Base-by-base conservation (phyloP, 1,140 invertebrate genomes). In the Plectrocnemia conspersa region DNA sequence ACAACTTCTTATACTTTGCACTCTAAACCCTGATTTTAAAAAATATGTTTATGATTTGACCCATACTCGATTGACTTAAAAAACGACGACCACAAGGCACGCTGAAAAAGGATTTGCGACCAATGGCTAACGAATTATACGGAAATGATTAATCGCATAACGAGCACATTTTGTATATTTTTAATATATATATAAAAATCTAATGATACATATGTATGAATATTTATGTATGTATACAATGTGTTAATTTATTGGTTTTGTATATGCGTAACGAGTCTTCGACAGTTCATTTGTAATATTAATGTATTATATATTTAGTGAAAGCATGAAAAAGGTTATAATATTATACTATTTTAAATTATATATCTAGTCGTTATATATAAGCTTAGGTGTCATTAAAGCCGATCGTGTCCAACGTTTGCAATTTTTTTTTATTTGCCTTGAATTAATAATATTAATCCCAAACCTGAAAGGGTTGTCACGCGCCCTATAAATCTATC, bases 121-220 rank as follows among this genome's bases (percentile, higher is more conserved):
- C 42, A 35, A 49, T 50, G 54, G 59, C 59, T 54, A 61, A 61
- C 50, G 59, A 48, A 36, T 54, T 27, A 47, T 11, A 61, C 38
- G 59, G 59, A 61, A 45, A 56, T 33, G 59, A 57, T 55, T 36
- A 50, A 47, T 53, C 49, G 32, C 45, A 56, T 54, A 49, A 56
- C 40, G 45, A 61, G 58, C 59, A 61, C 59, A 61, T 61, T 61
- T 61, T 61, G 59, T 61, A 61, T 61, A 60, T 61, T 61, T 60
- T 54, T 60, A 60, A 60, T 56, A 56, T 59, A 54, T 54, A 50
- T 21, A 54, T 36, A 44, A 44, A 23, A 29, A 29, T 6, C 27
- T 29, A 29, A 29, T n/a, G 27, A 7, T n/a, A 6, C 6, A 6
- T n/a, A n/a, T 29, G n/a, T n/a, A n/a, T n/a, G n/a, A n/a, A 50